A percentile compares a stretch with the other conserved stretches of the same genome.
phyloP scores from a whole-genome alignment of 2,797 vertebrate species.

The Protonibea diacanthus region DNA sequence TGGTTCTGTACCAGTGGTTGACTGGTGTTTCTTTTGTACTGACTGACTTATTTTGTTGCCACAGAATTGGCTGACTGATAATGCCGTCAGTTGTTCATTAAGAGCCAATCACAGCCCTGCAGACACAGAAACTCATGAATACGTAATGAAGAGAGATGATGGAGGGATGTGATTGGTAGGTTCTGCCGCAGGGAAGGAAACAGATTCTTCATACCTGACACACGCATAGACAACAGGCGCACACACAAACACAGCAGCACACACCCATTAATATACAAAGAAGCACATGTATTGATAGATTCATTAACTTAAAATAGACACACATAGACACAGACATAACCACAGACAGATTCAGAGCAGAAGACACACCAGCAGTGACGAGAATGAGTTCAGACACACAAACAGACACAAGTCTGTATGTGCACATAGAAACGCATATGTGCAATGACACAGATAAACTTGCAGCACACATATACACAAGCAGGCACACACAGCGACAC shows the following conservation, averaged over 20 bases:
- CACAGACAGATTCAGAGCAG: not conserved
- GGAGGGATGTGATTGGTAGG: conserved; percentile 75
- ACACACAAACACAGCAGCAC: not conserved
- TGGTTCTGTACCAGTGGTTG: conserved; percentile 65
- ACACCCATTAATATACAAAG: not conserved
- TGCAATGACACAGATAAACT: conserved; percentile 8
- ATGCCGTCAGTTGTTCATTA: conserved; percentile 81
- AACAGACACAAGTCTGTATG: not conserved
- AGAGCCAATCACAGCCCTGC: conserved; percentile 80
- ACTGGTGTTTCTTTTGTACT: conserved; percentile 73
- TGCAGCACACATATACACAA: not conserved
- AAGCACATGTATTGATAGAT: not conserved
- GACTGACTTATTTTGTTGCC: conserved; percentile 77
- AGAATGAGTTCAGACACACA: conserved; percentile 5
- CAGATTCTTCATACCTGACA: conserved; percentile 68
- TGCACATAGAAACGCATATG: not conserved
- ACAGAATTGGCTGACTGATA: conserved; percentile 76
- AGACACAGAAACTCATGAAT: conserved; percentile 84
- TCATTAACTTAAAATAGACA: conserved; percentile 25
- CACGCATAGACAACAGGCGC: conserved; percentile 32
- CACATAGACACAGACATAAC: not conserved
- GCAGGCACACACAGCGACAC: not conserved
- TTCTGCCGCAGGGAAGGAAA: conserved; percentile 69
- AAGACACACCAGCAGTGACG: not conserved
- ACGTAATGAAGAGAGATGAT: conserved; percentile 79